These are phyloP conservation scores for Epistrophella euchroma DNA, from an alignment of 2,888 invertebrate genomes.

Conservation along the genomic window DNA sequence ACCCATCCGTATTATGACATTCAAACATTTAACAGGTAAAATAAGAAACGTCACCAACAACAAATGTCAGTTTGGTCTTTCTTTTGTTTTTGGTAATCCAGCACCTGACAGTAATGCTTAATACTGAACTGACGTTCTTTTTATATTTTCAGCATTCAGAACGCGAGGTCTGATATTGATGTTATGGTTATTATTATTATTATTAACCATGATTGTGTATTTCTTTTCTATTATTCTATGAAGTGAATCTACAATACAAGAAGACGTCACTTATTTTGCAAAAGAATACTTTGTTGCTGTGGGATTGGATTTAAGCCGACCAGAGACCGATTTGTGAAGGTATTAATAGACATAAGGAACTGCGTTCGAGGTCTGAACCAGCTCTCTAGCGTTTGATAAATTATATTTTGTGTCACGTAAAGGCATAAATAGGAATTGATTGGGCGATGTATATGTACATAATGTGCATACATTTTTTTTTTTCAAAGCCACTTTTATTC, in stretches of 20 bases:
- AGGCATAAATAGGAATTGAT: slow-evolving; percentile 69
- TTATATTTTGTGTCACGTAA: slow-evolving; percentile 74
- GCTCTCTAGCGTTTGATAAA: slow-evolving; percentile 61
- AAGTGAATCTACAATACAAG: slow-evolving; percentile 50
- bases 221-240: slow-evolving; percentile 39
- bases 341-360: slow-evolving; percentile 69
- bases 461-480: neutral
- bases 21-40: slow-evolving; percentile 24
- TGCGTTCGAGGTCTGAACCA: slow-evolving; percentile 51
- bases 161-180: slow-evolving; percentile 43
- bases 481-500: slow-evolving; percentile 47
- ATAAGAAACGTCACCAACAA: slow-evolving; percentile 29
- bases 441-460: slow-evolving; percentile 1
- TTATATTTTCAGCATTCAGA: slow-evolving; percentile 24
- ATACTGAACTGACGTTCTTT: slow-evolving; percentile 32
- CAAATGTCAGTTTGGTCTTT: neutral
- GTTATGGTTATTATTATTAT: slow-evolving; percentile 49
- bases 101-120: slow-evolving; percentile 70
- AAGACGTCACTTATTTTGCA: slow-evolving; percentile 31
- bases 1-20: slow-evolving; percentile 59
- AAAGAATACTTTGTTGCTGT: slow-evolving; percentile 31
- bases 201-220: slow-evolving; percentile 4
- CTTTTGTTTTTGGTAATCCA: slow-evolving; percentile 64
- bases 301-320: slow-evolving; percentile 38
- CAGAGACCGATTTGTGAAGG: slow-evolving; percentile 41